These are phyloP conservation scores for Pogonus chalceus DNA, from an alignment of 1,140 invertebrate genomes.

Conservation along the genomic window DNA sequence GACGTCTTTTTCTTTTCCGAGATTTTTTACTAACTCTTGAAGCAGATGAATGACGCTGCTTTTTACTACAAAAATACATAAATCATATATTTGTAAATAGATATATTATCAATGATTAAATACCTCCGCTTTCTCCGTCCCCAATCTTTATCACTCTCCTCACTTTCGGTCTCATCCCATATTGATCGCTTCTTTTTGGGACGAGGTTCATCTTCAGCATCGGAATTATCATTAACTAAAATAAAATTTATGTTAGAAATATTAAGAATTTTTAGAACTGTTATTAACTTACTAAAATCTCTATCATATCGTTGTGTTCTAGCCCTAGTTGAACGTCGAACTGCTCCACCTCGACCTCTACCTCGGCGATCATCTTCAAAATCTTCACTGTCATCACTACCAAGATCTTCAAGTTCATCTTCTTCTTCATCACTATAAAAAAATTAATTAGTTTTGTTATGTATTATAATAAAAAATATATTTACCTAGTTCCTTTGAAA, in stretches of 20 bases:
- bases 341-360: slow-evolving; percentile 34
- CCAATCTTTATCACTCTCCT: slow-evolving; percentile 51
- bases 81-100: slow-evolving; percentile 1
- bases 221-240: slow-evolving; percentile 42
- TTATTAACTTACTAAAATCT: slow-evolving; percentile 44
- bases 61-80: slow-evolving; percentile 3
- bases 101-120: slow-evolving; percentile 9
- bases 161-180: slow-evolving; percentile 46
- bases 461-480: slow-evolving; percentile 1
- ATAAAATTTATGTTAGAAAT: slow-evolving; percentile 7
- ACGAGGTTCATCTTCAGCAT: slow-evolving; percentile 45
- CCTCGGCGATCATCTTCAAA: slow-evolving; percentile 35
- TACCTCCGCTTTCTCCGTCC: slow-evolving; percentile 37
- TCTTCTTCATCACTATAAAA: slow-evolving; percentile 34
- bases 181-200: slow-evolving; percentile 41
- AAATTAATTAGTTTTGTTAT: background rate
- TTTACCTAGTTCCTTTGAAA: slow-evolving; percentile 60
- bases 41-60: slow-evolving; percentile 22
- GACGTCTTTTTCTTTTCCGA: slow-evolving; percentile 41
- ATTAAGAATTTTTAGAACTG: background rate
- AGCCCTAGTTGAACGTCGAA: slow-evolving; percentile 46
- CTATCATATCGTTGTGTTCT: slow-evolving; percentile 45
- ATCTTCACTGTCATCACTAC: slow-evolving; percentile 48
- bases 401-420: slow-evolving; percentile 46
- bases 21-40: slow-evolving; percentile 26